These are phyloP conservation scores for Platanista minor DNA, from an alignment of 2,113 vertebrate species.

Conservation along the genomic window DNA sequence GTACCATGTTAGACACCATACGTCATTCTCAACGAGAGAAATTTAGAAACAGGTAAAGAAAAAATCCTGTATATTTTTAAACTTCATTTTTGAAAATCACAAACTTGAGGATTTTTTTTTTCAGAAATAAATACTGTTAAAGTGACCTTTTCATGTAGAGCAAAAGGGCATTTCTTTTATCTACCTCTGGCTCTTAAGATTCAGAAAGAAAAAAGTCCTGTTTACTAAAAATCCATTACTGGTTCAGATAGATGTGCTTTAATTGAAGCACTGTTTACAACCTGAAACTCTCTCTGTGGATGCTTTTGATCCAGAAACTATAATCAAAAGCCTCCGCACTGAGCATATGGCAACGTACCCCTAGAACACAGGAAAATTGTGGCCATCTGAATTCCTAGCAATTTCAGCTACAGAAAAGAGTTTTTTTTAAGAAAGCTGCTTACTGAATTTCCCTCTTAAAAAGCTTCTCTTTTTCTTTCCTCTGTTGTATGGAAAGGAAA, in stretches of 20 bases:
- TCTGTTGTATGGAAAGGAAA: not conserved
- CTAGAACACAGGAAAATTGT: not conserved
- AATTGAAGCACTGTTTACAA: not conserved
- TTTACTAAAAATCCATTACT: not conserved
- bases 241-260: not conserved
- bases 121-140: not conserved
- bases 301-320: not conserved
- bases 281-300: not conserved
- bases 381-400: not conserved
- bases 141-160: not conserved
- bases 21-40: not conserved
- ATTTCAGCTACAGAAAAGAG: not conserved
- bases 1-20: not conserved
- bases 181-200: not conserved
- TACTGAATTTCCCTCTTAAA: not conserved
- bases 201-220: not conserved
- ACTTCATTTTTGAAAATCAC: slow-evolving; percentile 17
- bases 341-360: not conserved
- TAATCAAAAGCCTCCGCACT: not conserved
- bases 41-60: not conserved
- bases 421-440: not conserved
- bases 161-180: not conserved
- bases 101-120: not conserved
- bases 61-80: not conserved
- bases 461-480: not conserved